Base-by-base conservation (phyloP, 2,888 invertebrate genomes). In the Carcina quercana region DNA sequence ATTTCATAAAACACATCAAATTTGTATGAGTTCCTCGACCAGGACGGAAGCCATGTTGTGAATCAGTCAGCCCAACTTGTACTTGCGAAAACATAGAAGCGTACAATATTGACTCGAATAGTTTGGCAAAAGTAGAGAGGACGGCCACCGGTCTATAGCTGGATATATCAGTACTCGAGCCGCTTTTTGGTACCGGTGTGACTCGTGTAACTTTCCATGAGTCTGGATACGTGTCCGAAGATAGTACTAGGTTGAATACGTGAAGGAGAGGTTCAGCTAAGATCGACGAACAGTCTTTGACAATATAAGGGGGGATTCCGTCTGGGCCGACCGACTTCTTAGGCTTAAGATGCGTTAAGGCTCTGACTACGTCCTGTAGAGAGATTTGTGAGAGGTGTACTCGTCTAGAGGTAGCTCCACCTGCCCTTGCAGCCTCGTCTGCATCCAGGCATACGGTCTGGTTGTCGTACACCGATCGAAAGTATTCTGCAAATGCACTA, bases 301-400 rank as follows among this genome's bases (percentile, higher is more conserved):
- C 24, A 10, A 38, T 10, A 15, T 37, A 42, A 5, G 42, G 35
- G 6, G 42, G 42, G 3, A 42, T 32, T 10, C 37, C 38, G 15
- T 42, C 38, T 7, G 42, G 42, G 2, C 38, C 38, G 8, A 35
- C 36, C 4, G 41, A 42, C 14, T 13, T 30, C 15, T 39, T 38
- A 6, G 34, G 30, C 11, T 32, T 29, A 8, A 40, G 26, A 6
- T 25, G 22, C 10, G 13, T 13, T 3, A 32, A 24, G 12, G 32
- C 32, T 2, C 2, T 5, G 7, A 8, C 5, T 3, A 32, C 32
- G 6, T 32, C 35, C 15, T 24, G 5, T 15, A 20, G 2, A 2
- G 19, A 3, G 2, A 26, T n/a, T 2, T 4, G 6, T 1, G 5
- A 14, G 2, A 25, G 20, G 10, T 30, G 31, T 11, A 36, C 40